These are phyloP conservation scores for Hypomecis punctinalis DNA, from an alignment of 2,888 invertebrate genomes.

Conservation along the genomic window DNA sequence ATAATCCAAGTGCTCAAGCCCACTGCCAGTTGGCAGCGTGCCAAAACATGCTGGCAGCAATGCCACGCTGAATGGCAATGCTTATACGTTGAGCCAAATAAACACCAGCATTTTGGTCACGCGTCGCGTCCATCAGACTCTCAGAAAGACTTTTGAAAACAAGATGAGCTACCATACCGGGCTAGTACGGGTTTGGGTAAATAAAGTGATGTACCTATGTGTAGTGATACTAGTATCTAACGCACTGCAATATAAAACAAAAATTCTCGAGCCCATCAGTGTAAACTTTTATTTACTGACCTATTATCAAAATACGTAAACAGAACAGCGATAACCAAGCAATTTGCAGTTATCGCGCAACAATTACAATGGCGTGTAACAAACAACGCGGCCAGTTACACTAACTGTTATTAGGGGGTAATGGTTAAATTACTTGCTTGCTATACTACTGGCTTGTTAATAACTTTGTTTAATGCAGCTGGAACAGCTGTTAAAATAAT, in stretches of 20 bases:
- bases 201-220: too few relatives aligned
- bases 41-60: too few relatives aligned
- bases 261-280: neutral
- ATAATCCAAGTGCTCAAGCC: too few relatives aligned
- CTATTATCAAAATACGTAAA: slow-evolving; percentile 5
- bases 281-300: neutral
- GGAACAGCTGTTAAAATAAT: neutral
- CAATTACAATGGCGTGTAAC: slow-evolving; percentile 27
- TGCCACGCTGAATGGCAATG: too few relatives aligned
- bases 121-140: too few relatives aligned
- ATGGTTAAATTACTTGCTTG: slow-evolving; percentile 27
- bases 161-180: too few relatives aligned
- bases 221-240: too few relatives aligned
- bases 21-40: too few relatives aligned
- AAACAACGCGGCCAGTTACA: slow-evolving; percentile 17
- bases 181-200: too few relatives aligned
- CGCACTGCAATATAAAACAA: neutral
- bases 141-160: too few relatives aligned
- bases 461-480: slow-evolving; percentile 5
- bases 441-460: slow-evolving; percentile 1
- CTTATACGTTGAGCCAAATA: too few relatives aligned
- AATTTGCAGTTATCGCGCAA: slow-evolving; percentile 30
- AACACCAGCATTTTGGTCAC: too few relatives aligned
- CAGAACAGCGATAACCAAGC: slow-evolving; percentile 18
- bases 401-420: slow-evolving; percentile 24